These are phyloP conservation scores for Peribatodes rhomboidaria DNA, from an alignment of 2,888 invertebrate genomes.

Conservation along the genomic window DNA sequence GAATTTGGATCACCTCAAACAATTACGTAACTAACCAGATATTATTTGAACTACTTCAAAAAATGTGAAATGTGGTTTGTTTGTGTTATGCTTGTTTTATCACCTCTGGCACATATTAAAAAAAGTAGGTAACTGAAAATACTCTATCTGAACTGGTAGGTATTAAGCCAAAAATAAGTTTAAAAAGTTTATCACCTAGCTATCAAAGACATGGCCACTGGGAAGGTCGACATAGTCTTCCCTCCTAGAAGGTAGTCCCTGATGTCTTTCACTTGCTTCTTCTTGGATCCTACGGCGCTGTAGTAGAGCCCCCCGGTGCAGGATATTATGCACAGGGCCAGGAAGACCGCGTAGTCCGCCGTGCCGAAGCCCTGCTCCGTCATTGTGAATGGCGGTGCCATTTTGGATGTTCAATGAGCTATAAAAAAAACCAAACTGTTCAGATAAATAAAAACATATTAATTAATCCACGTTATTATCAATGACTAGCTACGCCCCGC, in stretches of 20 bases:
- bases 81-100: too few relatives aligned
- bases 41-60: too few relatives aligned
- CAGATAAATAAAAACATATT: too few relatives aligned
- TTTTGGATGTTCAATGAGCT: slow-evolving; percentile 49
- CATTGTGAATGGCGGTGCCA: slow-evolving; percentile 71
- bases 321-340: slow-evolving; percentile 89
- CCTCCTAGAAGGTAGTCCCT: slow-evolving; percentile 93
- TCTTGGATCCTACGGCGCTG: slow-evolving; percentile 84
- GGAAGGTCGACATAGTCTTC: slow-evolving; percentile 91
- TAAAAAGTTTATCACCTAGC: slow-evolving; percentile 87
- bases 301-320: slow-evolving; percentile 92
- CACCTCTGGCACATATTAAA: too few relatives aligned
- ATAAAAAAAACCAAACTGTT: slow-evolving; percentile 25
- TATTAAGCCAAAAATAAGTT: too few relatives aligned
- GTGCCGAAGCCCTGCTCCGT: slow-evolving; percentile 74
- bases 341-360: slow-evolving; percentile 89
- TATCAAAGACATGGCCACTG: slow-evolving; percentile 94
- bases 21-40: too few relatives aligned
- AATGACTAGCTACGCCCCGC: too few relatives aligned
- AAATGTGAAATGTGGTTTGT: too few relatives aligned
- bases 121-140: too few relatives aligned
- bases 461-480: too few relatives aligned
- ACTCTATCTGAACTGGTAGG: too few relatives aligned
- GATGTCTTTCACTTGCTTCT: slow-evolving; percentile 84
- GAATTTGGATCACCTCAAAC: too few relatives aligned